A percentile compares a stretch with the other conserved stretches of the same genome.
phyloP scores from a whole-genome alignment of 2,888 invertebrate species.

The Apeira syringaria region DNA sequence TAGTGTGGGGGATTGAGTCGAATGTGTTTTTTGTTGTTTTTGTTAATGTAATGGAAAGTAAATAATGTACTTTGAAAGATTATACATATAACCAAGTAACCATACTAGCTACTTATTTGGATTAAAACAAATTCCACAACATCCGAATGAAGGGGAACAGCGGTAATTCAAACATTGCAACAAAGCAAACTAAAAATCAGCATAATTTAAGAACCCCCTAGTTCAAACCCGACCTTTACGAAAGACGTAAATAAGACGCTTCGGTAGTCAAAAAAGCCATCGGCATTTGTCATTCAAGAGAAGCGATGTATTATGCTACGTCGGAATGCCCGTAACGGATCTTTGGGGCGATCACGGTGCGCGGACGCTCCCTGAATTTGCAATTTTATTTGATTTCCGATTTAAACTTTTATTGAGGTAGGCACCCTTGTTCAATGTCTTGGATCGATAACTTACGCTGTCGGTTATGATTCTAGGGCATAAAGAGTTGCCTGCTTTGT shows the following conservation, averaged over 20 bases:
- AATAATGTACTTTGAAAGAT: too few relatives aligned
- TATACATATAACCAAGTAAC: too few relatives aligned
- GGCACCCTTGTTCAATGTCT: constrained; percentile 27
- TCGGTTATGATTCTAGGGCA: constrained; percentile 9
- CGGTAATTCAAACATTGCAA: constrained; percentile 13
- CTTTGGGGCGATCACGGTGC: constrained; percentile 34
- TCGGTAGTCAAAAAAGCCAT: constrained; percentile 57
- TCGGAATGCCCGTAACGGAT: constrained; percentile 42
- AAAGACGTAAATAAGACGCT: constrained; percentile 45
- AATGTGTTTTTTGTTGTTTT: too few relatives aligned
- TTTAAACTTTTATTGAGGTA: constrained; percentile 50
- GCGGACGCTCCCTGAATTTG: constrained; percentile 44
- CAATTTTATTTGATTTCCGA: constrained; percentile 61
- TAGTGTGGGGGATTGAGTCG: too few relatives aligned
- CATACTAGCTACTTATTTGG: too few relatives aligned
- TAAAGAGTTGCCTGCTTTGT: too few relatives aligned
- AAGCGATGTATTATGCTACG: constrained; percentile 46
- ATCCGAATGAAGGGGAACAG: neutral
- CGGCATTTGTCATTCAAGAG: constrained; percentile 62
- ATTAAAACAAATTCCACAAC: too few relatives aligned
- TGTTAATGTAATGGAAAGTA: too few relatives aligned
- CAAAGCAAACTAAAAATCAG: constrained; percentile 15
- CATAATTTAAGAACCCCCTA: constrained; percentile 17
- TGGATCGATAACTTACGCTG: constrained; percentile 25
- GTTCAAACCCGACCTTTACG: constrained; percentile 21